Evolutionary conservation across 2,888 invertebrate genomes (phyloP), one percentile per base, ranked within the genome.

Genomic region (Pristionchus entomophagus): DNA sequence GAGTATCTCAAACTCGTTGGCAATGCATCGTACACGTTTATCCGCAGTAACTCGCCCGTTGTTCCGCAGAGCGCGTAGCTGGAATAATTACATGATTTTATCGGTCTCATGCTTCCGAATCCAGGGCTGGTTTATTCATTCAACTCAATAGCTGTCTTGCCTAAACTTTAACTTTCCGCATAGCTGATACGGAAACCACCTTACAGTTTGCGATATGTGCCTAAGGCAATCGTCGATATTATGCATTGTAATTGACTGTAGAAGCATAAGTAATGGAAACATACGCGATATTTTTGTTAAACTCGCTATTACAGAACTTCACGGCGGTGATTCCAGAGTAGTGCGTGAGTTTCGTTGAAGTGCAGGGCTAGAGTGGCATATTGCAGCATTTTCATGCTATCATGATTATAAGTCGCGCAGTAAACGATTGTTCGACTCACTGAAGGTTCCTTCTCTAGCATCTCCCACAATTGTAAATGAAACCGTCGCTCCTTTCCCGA

Each of bases 391-490:
- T n/a, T n/a, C n/a, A n/a, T n/a, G n/a, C n/a, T n/a, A n/a, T n/a
- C n/a, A n/a, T n/a, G n/a, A n/a, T n/a, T n/a, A n/a, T n/a, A n/a
- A n/a, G n/a, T n/a, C n/a, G n/a, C n/a, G n/a, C n/a, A 45, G 45
- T 10, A 45, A 45, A 45, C 6, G 6, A 26, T 22, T 17, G 22
- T 56, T n/a, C n/a, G n/a, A n/a, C 65, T 69, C 2, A 84, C 83
- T 49, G 83, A 62, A 12, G 83, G 83, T 19, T 84, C 83, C n/a
- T 49, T 41, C 29, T 84, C 65, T 45, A 84, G 83, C 49, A 84
- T 45, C 35, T 84, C 83, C 83, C 83, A 84, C 29, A 84, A 26
- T 10, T 35, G 32, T 0, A 84, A 19, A 19, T 59, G 62, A n/a
- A 35, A 65, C 0, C 65, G 65, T 32, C 83, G 29, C 0, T 65